Evolutionary conservation across 1,140 invertebrate species (phyloP).

Genomic region (Drosophila triauraria): DNA sequence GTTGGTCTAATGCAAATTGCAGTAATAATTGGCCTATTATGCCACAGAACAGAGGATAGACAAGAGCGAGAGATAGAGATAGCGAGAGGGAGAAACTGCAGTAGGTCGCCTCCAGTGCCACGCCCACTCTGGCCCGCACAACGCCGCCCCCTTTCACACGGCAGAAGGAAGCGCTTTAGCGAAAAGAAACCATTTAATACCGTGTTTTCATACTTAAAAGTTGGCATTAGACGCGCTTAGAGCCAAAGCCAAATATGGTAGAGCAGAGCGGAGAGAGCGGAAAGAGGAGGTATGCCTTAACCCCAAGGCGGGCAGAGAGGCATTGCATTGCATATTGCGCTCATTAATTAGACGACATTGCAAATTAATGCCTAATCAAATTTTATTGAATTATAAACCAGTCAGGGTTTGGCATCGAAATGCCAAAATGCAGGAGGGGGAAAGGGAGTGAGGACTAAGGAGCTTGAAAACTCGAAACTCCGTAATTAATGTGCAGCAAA

Average conservation of each 20-base stretch:
- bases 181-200: slow-evolving; percentile 59
- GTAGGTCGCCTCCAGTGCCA: slow-evolving; percentile 66
- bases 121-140: slow-evolving; percentile 46
- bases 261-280: not conserved
- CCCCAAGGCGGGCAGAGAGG: slow-evolving; percentile 9
- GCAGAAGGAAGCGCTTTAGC: slow-evolving; percentile 16
- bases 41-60: slow-evolving; percentile 54
- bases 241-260: slow-evolving; percentile 54
- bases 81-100: slow-evolving; percentile 18
- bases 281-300: slow-evolving; percentile 8
- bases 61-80: slow-evolving; percentile 3
- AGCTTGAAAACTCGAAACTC: not conserved
- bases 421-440: slow-evolving; percentile 27
- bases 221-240: slow-evolving; percentile 64
- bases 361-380: slow-evolving; percentile 84
- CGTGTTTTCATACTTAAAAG: slow-evolving; percentile 72
- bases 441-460: not conserved
- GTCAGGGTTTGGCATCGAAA: slow-evolving; percentile 48
- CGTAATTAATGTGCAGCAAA: slow-evolving; percentile 48
- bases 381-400: slow-evolving; percentile 84
- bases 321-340: slow-evolving; percentile 50
- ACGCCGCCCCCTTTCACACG: slow-evolving; percentile 65
- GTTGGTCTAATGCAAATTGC: slow-evolving; percentile 81
- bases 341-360: slow-evolving; percentile 78
- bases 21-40: slow-evolving; percentile 83